Evolutionary conservation across 2,888 invertebrate species (phyloP).

Genomic region (Habroteleia sp.): DNA sequence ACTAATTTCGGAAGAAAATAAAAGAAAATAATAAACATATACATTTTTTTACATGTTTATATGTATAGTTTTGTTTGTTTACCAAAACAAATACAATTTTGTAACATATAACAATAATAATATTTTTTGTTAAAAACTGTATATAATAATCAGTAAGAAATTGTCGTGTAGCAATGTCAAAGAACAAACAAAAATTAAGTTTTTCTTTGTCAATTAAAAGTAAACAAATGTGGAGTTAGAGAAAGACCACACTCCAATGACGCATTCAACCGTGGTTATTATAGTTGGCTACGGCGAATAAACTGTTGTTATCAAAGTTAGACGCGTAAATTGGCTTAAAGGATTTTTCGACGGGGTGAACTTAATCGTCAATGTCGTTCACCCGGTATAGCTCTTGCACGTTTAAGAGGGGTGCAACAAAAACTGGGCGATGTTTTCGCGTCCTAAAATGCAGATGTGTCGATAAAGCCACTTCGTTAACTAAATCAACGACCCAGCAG

Average conservation of each 20-base stretch:
- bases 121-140: no score
- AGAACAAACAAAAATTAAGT: no score
- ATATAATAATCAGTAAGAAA: no score
- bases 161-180: no score
- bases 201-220: conserved; percentile 43
- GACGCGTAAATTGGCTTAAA: conserved; percentile 79
- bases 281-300: conserved; percentile 58
- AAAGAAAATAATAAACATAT: no score
- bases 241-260: conserved; percentile 7
- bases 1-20: no score
- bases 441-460: conserved; percentile 45
- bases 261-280: conserved; percentile 42
- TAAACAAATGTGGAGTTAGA: conserved; percentile 29
- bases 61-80: no score
- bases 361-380: conserved; percentile 70
- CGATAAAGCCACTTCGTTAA: conserved; percentile 53
- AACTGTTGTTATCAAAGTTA: conserved; percentile 68
- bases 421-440: conserved; percentile 19
- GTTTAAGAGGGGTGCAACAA: conserved; percentile 29
- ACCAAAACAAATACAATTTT: no score
- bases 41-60: no score
- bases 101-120: no score
- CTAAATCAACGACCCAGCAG: conserved; percentile 41
- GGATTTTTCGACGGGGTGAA: conserved; percentile 73
- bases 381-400: conserved; percentile 51